phyloP scores from a whole-genome alignment of 2,888 invertebrate genomes.

The Lissocephala sabroskyi region DNA sequence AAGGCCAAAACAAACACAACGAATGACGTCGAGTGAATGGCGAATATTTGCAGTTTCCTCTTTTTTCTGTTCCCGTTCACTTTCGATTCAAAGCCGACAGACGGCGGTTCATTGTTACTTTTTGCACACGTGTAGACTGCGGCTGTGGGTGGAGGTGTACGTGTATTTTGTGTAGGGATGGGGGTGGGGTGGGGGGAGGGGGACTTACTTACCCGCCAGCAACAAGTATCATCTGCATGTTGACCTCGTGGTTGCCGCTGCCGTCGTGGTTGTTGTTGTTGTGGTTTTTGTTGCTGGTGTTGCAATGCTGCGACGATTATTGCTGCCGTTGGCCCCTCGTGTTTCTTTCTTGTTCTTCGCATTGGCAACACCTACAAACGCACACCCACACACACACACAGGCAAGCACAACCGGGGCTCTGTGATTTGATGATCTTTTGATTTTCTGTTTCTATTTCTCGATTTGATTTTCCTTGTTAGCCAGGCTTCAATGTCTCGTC shows the following conservation, averaged over 20 bases:
- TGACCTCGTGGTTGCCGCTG: conserved; percentile 17
- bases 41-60: too few relatives aligned
- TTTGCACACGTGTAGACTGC: too few relatives aligned
- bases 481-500: too few relatives aligned
- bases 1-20: too few relatives aligned
- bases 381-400: conserved; percentile 4
- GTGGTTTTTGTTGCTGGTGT: conserved; percentile 7
- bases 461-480: background rate
- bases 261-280: conserved; percentile 6
- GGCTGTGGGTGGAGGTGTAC: too few relatives aligned
- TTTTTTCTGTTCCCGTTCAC: too few relatives aligned
- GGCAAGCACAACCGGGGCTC: background rate
- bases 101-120: too few relatives aligned
- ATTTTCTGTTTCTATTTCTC: too few relatives aligned
- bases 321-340: conserved; percentile 22
- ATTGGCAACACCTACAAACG: conserved; percentile 8
- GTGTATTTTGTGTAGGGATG: too few relatives aligned
- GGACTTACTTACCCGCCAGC: conserved; percentile 72
- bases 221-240: conserved; percentile 73
- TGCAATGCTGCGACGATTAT: conserved; percentile 4
- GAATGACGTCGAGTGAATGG: too few relatives aligned
- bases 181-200: conserved; percentile 1
- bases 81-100: too few relatives aligned
- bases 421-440: too few relatives aligned
- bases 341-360: conserved; percentile 9